phyloP scores from a whole-genome alignment of 92 coral and sea anemone genomes.

The Actinernus sp. region DNA sequence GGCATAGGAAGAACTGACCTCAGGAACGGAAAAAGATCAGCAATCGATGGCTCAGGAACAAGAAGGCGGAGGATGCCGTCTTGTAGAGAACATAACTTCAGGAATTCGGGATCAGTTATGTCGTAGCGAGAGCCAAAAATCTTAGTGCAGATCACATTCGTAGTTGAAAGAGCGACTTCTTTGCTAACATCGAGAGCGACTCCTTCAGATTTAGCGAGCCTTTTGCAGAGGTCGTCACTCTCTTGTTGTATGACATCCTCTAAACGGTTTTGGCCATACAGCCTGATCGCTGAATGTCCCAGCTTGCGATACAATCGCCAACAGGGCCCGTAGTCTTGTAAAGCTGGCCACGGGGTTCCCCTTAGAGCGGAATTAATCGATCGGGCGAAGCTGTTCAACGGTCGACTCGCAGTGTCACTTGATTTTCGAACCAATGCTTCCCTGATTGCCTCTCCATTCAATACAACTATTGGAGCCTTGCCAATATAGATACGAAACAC shows the following conservation, averaged over 20 bases:
- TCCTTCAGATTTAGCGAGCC: conserved; percentile 24
- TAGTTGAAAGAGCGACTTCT: conserved; percentile 50
- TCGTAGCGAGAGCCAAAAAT: conserved; percentile 56
- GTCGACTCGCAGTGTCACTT: conserved; percentile 43
- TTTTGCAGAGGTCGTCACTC: conserved; percentile 42
- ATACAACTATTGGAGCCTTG: conserved; percentile 22
- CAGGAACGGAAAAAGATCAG: conserved; percentile 22
- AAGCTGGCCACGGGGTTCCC: conserved; percentile 3
- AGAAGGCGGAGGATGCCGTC: no score
- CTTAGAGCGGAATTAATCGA: background rate
- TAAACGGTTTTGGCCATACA: conserved; percentile 43
- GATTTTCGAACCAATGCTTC: conserved; percentile 41
- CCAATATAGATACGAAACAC: conserved; percentile 41
- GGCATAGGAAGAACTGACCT: conserved; percentile 6
- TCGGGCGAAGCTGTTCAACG: conserved; percentile 8
- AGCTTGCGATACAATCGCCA: conserved; percentile 67
- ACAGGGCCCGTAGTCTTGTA: conserved; percentile 25
- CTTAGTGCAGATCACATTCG: conserved; percentile 59
- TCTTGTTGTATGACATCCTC: conserved; percentile 38
- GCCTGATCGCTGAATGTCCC: conserved; percentile 42
- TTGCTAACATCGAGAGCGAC: conserved; percentile 38
- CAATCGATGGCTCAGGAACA: no score
- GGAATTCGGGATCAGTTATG: conserved; percentile 40
- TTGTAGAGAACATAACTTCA: no score
- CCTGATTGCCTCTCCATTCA: conserved; percentile 31